Evolutionary conservation across 2,113 vertebrate genomes (phyloP).

Genomic region (Sinocyclocheilus anophthalmus): DNA sequence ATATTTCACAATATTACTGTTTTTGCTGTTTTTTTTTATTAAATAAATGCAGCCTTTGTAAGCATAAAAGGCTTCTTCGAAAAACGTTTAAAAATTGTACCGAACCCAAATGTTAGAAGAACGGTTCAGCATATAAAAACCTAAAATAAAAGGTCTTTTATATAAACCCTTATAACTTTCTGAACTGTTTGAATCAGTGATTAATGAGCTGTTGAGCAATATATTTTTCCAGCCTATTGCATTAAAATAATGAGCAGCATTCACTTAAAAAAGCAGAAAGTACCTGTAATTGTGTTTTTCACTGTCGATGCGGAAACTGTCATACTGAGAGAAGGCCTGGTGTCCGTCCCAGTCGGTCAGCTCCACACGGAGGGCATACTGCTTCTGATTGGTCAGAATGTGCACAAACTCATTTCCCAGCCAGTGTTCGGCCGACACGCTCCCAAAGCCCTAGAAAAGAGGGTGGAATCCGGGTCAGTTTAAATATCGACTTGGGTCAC

Average conservation of each 20-base stretch:
- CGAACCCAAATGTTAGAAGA: background rate
- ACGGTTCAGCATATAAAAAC: background rate
- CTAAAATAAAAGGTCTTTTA: background rate
- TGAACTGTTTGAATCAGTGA: background rate
- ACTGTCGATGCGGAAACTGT: conserved; percentile 94
- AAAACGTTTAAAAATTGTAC: background rate
- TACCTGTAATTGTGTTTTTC: conserved; percentile 99
- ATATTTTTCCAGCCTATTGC: background rate
- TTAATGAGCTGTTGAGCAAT: background rate
- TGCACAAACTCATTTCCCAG: conserved; percentile 95
- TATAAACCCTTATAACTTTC: background rate
- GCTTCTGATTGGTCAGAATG: conserved; percentile 90
- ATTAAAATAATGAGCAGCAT: conserved; percentile 27
- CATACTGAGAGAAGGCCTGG: conserved; percentile 92
- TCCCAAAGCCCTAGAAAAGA: conserved; percentile 90
- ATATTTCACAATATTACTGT: too few relatives aligned
- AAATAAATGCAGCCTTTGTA: background rate
- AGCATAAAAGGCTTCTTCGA: background rate
- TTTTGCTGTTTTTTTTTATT: background rate
- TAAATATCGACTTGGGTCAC: conserved; percentile 41
- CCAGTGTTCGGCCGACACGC: conserved; percentile 91
- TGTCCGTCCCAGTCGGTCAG: conserved; percentile 96
- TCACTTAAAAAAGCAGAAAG: background rate
- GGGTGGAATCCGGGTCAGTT: conserved; percentile 46
- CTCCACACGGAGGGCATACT: conserved; percentile 89